Evolutionary conservation across 2,888 invertebrate species (phyloP), one percentile per base, ranked within the genome.

Genomic region (Lathronympha strigana): DNA sequence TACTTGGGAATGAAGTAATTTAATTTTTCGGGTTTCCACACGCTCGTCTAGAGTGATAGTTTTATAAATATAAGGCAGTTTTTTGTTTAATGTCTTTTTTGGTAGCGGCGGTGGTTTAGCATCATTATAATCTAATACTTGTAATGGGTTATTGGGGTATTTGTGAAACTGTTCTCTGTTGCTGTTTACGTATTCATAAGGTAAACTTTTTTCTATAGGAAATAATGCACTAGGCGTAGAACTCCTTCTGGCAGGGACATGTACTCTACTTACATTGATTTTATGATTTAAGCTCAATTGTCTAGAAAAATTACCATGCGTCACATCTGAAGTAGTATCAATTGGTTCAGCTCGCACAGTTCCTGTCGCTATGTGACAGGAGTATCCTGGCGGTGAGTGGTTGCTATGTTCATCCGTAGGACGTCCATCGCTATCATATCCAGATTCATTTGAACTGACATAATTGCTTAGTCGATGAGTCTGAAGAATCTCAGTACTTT

Each of bases 391-490:
- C 38, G 93, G 93, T 21, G 91, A 93, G 74, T 92, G 89, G 76
- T 88, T 92, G 71, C 87, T 92, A 68, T 92, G 91, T 75, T 93
- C 93, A 72, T 93, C 93, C 58, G 90, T 92, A 40, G 92, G 93
- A 69, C 93, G 93, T 58, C 95, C 95, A 80, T 96, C 96, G 83
- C 96, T 96, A 79, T 96, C 96, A 81, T 96, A 96, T 45, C 96
- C 96, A 54, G 96, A 96, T 86, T 96, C 96, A 83, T 96, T 96
- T 50, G 96, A 96, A 84, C 96, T 96, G 55, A 96, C 94, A 83
- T 96, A 96, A 86, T 95, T 95, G 81, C 94, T 94, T 76, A 94
- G 87, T 73, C 94, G 93, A 87, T 94, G 94, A 76, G 93, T 88
- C 86, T 93, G 93, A 76, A 93, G 83, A 76, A 93, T 88, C 87